Percentiles rank a stretch among this genome's conserved stretches.
Evolutionary conservation across 2,797 vertebrate genomes (phyloP).

Genomic region (Petrocephalus schoutedeni): DNA sequence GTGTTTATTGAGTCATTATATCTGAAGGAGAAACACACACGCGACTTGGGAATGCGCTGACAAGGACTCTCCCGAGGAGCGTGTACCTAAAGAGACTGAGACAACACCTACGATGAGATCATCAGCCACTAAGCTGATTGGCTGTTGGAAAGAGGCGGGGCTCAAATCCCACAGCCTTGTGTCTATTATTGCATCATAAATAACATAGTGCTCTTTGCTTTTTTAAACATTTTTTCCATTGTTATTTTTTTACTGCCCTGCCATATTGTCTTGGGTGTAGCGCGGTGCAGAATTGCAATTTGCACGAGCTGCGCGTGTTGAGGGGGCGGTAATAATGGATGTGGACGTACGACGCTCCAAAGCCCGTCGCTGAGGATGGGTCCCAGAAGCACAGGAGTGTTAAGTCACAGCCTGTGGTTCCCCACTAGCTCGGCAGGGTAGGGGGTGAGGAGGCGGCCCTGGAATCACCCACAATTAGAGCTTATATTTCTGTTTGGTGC

Average conservation of each 20-base stretch:
- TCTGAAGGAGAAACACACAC: background rate
- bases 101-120: background rate
- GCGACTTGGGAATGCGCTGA: background rate
- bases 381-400: background rate
- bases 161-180: conserved; percentile 16
- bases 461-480: background rate
- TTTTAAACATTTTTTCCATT: background rate
- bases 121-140: conserved; percentile 5
- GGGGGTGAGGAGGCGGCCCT: background rate
- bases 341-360: background rate
- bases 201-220: background rate
- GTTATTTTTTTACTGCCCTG: background rate
- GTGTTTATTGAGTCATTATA: background rate
- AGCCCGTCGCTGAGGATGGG: background rate
- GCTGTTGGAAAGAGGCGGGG: background rate
- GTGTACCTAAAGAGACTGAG: background rate
- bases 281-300: background rate
- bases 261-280: background rate
- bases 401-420: background rate
- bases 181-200: conserved; percentile 21
- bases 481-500: background rate
- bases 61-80: conserved; percentile 2
- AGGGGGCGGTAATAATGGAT: background rate
- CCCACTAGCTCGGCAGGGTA: background rate
- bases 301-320: background rate